A percentile compares a stretch with the other conserved stretches of the same genome.
Conservation (phyloP, 1,140 invertebrate species). For the Drosophila repletoides region DNA sequence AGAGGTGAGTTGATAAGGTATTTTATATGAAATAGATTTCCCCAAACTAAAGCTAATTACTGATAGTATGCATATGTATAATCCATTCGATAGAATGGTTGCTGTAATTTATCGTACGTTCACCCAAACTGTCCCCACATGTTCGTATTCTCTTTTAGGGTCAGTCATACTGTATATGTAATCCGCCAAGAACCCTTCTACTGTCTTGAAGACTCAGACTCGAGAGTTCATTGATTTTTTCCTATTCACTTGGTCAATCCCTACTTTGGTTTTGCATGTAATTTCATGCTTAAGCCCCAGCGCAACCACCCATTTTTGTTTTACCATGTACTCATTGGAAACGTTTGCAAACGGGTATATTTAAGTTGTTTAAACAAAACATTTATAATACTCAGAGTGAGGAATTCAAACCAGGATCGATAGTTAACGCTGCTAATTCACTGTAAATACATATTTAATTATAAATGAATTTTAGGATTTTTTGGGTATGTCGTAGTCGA, state of each 20-base stretch:
- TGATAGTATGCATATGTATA: background rate
- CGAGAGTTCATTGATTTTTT: conserved; percentile 46
- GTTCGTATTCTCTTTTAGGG: background rate
- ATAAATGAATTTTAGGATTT: too few relatives aligned
- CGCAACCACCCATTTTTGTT: conserved; percentile 1
- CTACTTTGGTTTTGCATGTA: conserved; percentile 32
- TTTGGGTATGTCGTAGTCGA: too few relatives aligned
- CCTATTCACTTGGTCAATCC: conserved; percentile 22
- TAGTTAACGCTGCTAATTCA: too few relatives aligned
- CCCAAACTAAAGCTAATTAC: background rate
- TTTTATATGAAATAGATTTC: background rate
- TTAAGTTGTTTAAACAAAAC: too few relatives aligned
- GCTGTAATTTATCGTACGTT: conserved; percentile 66
- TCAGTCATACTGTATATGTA: background rate
- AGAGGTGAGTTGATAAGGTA: conserved; percentile 84
- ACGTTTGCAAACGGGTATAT: too few relatives aligned
- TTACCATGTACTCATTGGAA: too few relatives aligned
- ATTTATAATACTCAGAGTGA: too few relatives aligned
- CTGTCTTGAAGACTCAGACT: conserved; percentile 8
- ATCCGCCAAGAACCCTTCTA: conserved; percentile 18
- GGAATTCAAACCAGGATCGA: too few relatives aligned
- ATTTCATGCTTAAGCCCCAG: background rate
- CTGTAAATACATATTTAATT: too few relatives aligned
- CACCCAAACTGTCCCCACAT: conserved; percentile 39
- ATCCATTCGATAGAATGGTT: too few relatives aligned